Evolutionary conservation across 2,113 vertebrate genomes (phyloP), one percentile per base, ranked within the genome.

Genomic region (Oreotrochilus melanogaster): DNA sequence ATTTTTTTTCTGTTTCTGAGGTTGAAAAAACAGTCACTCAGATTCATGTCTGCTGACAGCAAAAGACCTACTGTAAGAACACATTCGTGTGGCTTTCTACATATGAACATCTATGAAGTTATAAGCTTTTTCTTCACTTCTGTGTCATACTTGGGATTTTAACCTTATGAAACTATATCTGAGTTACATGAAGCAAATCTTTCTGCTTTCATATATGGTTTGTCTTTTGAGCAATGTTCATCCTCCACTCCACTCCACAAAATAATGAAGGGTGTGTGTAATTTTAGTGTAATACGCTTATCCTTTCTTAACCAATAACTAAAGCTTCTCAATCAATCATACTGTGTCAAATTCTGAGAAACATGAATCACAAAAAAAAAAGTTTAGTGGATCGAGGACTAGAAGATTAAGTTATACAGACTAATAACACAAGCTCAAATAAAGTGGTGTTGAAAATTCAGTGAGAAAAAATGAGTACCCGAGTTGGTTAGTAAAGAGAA

Each of bases 181-280:
- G 50, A 70, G 14, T 67, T 67, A 72, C 4, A 48, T 30, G 9
- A 71, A 78, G 9, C 3, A 1, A 74, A 48, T 33, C 5, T 51
- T 75, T 64, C 53, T 90, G 5, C 18, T 47, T 74, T 79, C 69
- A 17, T 54, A n/a, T n/a, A 64, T 79, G 39, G 7, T 62, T 62
- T 64, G 7, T 48, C 11, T 60, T 85, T 88, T 11, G 66, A 87
- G 57, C 13, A 85, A 48, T 2, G 3, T 48, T 76, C 6, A 0
- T 7, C 2, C 9, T 50, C 2, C 23, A 47, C 7, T 7, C 28
- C 18, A 7, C 7, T 19, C 18, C 4, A 16, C n/a, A 37, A 47
- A 18, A 37, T 7, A 2, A 0, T 9, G 31, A 27, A 31, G 3
- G 1, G 7, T 62, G 69, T 61, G 4, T 51, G 8, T 42, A 23